Conservation (phyloP, 64 coral and sea anemone species). For the Pocillopora damicornis region DNA sequence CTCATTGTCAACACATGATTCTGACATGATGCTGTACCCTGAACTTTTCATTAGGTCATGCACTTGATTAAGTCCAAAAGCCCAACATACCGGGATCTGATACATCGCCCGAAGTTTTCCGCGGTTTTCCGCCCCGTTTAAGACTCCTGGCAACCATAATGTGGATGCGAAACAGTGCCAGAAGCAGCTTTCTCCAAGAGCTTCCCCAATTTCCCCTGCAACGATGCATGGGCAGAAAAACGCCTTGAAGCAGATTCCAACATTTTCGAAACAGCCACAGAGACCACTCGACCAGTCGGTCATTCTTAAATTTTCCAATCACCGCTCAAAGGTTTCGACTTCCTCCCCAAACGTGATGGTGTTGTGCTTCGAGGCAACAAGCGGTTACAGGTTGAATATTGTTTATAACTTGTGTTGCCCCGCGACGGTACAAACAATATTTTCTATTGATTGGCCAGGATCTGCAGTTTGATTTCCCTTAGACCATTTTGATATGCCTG, state of each 20-base stretch:
- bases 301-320: conserved; percentile 17
- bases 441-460: background rate
- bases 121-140: conserved; percentile 39
- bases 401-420: background rate
- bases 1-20: too few relatives aligned
- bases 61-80: background rate
- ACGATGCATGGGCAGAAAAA: conserved; percentile 53
- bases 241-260: conserved; percentile 34
- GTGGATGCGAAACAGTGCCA: conserved; percentile 32
- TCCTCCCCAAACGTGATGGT: too few relatives aligned
- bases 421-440: background rate
- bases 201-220: conserved; percentile 47
- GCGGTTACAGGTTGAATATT: background rate
- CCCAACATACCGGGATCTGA: conserved; percentile 30
- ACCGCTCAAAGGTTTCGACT: background rate
- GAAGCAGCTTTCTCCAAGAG: conserved; percentile 44
- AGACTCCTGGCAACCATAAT: conserved; percentile 38
- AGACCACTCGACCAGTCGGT: conserved; percentile 59
- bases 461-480: too few relatives aligned
- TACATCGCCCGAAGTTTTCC: conserved; percentile 49
- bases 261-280: conserved; percentile 49
- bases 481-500: conserved; percentile 39
- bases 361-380: background rate
- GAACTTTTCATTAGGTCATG: background rate
- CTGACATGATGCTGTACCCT: too few relatives aligned